Conservation (phyloP, 2,797 vertebrate species). For the Botia almorhae region DNA sequence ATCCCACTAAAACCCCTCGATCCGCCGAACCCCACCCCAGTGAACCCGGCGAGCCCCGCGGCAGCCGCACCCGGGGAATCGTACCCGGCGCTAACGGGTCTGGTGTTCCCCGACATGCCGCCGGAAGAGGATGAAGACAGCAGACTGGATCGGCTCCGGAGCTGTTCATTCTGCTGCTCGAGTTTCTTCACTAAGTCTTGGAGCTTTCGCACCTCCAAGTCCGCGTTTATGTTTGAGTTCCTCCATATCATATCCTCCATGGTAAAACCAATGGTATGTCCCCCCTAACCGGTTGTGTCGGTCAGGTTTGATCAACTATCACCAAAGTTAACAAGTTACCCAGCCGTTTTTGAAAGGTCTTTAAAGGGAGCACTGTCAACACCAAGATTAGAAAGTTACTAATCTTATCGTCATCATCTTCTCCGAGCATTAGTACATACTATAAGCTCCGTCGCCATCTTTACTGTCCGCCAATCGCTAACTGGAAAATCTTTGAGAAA, state of each 20-base stretch:
- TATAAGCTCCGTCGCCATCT: slow-evolving; percentile 82
- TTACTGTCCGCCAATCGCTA: slow-evolving; percentile 79
- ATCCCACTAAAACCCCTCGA: slow-evolving; percentile 71
- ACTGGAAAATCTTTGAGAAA: slow-evolving; percentile 78
- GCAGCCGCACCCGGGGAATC: slow-evolving; percentile 72
- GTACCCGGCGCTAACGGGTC: slow-evolving; percentile 77
- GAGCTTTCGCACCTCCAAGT: slow-evolving; percentile 97
- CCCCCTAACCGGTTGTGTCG: slow-evolving; percentile 29
- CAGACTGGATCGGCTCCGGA: slow-evolving; percentile 85
- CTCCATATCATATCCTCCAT: slow-evolving; percentile 87
- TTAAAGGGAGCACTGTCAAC: slow-evolving; percentile 64
- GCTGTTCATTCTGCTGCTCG: slow-evolving; percentile 96
- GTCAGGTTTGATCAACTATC: slow-evolving; percentile 37
- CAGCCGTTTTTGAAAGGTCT: slow-evolving; percentile 12
- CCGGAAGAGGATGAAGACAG: slow-evolving; percentile 75
- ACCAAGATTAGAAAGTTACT: slow-evolving; percentile 60
- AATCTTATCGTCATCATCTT: slow-evolving; percentile 81
- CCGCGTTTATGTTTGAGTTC: slow-evolving; percentile 94
- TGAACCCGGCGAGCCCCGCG: slow-evolving; percentile 74
- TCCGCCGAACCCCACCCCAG: slow-evolving; percentile 80
- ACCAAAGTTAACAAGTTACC: slow-evolving; percentile 41
- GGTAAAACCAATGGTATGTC: slow-evolving; percentile 44
- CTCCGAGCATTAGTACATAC: slow-evolving; percentile 69
- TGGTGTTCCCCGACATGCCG: slow-evolving; percentile 68
- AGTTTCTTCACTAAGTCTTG: slow-evolving; percentile 98